These are phyloP conservation scores for Oceanodroma leucorhoa DNA, from an alignment of 2,797 vertebrate species.

Conservation along the genomic window DNA sequence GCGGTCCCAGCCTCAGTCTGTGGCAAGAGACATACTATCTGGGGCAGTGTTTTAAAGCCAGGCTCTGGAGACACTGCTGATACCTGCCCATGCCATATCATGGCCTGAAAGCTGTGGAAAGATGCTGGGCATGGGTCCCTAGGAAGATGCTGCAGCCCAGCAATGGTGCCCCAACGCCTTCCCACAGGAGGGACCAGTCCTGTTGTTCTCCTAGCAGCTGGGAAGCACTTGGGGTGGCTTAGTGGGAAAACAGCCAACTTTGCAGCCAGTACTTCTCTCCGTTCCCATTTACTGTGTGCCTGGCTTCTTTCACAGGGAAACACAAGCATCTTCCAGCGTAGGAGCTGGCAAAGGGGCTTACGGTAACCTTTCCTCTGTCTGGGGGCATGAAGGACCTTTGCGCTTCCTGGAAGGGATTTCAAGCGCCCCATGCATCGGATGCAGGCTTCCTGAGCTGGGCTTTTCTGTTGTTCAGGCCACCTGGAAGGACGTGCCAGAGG, in stretches of 20 bases:
- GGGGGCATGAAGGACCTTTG: neutral
- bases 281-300: neutral
- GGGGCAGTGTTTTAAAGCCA: neutral
- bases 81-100: neutral
- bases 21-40: neutral
- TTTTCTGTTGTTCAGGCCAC: slow-evolving; percentile 24
- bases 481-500: slow-evolving; percentile 37
- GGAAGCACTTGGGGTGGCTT: neutral
- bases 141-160: neutral
- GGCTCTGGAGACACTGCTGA: neutral
- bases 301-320: neutral
- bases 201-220: neutral
- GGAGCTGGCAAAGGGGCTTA: neutral
- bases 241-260: neutral
- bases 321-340: neutral
- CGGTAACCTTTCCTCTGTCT: neutral
- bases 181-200: neutral
- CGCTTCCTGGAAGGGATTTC: slow-evolving; percentile 7
- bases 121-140: neutral
- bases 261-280: neutral
- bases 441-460: slow-evolving; percentile 1
- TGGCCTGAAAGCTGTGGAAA: neutral
- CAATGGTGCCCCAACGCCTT: neutral
- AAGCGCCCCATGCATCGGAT: neutral
- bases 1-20: neutral